Conservation (phyloP, 2,797 vertebrate species). For the Meda fulgida region DNA sequence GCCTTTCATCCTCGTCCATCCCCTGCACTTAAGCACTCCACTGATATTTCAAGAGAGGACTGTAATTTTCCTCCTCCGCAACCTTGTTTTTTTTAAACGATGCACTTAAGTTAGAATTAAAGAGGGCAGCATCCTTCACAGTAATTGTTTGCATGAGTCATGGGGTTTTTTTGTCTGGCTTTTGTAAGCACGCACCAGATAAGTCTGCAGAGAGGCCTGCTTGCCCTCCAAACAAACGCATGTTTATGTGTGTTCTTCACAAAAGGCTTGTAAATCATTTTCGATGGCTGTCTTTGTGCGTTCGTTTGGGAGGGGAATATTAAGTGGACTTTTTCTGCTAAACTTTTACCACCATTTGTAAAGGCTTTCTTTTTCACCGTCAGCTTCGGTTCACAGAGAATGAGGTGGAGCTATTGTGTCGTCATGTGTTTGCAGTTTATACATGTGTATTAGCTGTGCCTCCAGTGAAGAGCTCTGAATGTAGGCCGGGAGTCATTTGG, state of each 20-base stretch:
- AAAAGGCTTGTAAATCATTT: conserved; percentile 45
- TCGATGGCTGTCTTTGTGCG: conserved; percentile 33
- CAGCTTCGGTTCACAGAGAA: conserved; percentile 12
- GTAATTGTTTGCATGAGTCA: conserved; percentile 70
- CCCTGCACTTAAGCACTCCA: conserved; percentile 46
- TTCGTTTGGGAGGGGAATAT: conserved; percentile 6
- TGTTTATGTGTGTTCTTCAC: conserved; percentile 35
- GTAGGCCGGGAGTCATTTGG: conserved; percentile 47
- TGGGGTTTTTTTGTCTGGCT: conserved; percentile 64
- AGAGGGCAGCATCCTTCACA: conserved; percentile 57
- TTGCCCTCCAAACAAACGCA: conserved; percentile 58
- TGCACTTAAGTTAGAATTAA: conserved; percentile 66
- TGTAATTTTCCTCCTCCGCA: conserved; percentile 55
- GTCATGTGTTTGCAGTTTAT: conserved; percentile 6
- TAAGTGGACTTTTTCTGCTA: conserved; percentile 9
- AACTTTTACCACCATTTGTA: background rate
- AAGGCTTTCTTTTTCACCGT: conserved; percentile 14
- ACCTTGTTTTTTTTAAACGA: conserved; percentile 58
- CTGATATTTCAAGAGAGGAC: conserved; percentile 49
- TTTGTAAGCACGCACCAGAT: conserved; percentile 44
- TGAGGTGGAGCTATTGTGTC: conserved; percentile 8
- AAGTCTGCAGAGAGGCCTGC: conserved; percentile 35
- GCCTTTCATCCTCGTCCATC: conserved; percentile 49
- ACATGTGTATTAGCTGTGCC: conserved; percentile 7
- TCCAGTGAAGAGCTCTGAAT: conserved; percentile 29